These are phyloP conservation scores for Cabera pusaria DNA, from an alignment of 2,888 invertebrate genomes.

Conservation along the genomic window DNA sequence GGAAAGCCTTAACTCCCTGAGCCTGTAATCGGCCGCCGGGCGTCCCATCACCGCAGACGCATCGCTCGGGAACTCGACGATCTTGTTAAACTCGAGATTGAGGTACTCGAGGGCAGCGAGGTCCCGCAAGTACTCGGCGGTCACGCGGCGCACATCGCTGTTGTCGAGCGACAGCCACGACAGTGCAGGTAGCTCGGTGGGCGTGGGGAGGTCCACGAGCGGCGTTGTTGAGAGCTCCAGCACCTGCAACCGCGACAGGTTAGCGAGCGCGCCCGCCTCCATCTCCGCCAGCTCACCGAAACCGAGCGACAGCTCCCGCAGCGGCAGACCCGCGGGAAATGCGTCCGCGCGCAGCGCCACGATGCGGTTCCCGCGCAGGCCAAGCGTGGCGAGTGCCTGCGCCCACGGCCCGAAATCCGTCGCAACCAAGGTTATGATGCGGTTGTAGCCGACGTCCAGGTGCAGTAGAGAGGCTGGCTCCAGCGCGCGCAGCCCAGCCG, in stretches of 20 bases:
- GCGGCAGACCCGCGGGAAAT: constrained; percentile 86
- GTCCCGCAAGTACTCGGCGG: constrained; percentile 86
- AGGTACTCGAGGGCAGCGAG: constrained; percentile 88
- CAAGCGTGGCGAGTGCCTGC: constrained; percentile 87
- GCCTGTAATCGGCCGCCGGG: constrained; percentile 64
- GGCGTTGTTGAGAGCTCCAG: constrained; percentile 92
- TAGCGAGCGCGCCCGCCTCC: constrained; percentile 85
- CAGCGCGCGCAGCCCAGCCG: constrained; percentile 84
- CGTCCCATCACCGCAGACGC: constrained; percentile 45
- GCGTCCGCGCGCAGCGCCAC: constrained; percentile 84
- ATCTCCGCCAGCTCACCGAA: constrained; percentile 92
- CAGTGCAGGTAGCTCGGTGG: constrained; percentile 85
- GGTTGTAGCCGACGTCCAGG: constrained; percentile 92
- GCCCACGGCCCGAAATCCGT: constrained; percentile 89
- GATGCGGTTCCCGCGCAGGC: constrained; percentile 90
- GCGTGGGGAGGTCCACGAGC: constrained; percentile 87
- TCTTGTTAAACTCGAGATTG: constrained; percentile 92
- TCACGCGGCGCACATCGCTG: constrained; percentile 86
- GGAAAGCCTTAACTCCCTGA: constrained; percentile 90
- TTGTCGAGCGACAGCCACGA: constrained; percentile 92
- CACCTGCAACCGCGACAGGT: constrained; percentile 88
- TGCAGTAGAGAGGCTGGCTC: constrained; percentile 84
- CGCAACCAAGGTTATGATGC: constrained; percentile 85
- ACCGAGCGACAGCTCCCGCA: constrained; percentile 92
- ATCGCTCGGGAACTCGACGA: constrained; percentile 86